Evolutionary conservation across 1,140 invertebrate species (phyloP), one percentile per base, ranked within the genome.

Genomic region (Drosophila trapezifrons): DNA sequence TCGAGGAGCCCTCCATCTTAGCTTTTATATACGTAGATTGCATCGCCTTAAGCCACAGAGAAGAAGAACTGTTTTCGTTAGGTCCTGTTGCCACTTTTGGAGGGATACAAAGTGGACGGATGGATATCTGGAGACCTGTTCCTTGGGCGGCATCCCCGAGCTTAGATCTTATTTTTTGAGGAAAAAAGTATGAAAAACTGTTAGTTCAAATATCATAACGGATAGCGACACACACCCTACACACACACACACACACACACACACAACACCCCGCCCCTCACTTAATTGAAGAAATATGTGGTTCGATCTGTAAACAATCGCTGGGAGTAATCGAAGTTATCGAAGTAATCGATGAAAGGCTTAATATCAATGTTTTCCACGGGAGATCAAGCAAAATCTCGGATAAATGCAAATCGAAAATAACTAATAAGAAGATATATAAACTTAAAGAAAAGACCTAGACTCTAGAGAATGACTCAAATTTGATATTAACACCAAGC

Each of bases 131-230:
- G 25, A 45, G 40, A 47, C 63, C 32, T 37, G 63, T 37, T 27
- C 37, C 10, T 18, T n/a, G 40, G 46, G 5, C 63, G 29, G 9
- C 65, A 38, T 49, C 43, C 66, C 69, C 69, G 80, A 80, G 72
- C 64, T 51, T 80, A 80, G 73, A 45, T 77, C 60, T 76, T 66
- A 56, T 71, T 80, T 69, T 71, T 80, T 69, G 45, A 65, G 65
- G 35, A 63, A 40, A 52, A 57, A 71, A 70, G 32, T 62, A 77
- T 57, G 32, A 73, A 82, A 54, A 83, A 66, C 76, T 83, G 80
- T 84, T 83, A 84, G 76, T 84, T 78, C 80, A 80, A 84, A 80
- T 83, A 75, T 71, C 76, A 73, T 78, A 78, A 72, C 45, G 46
- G 57, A 78, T 78, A 59, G 66, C 69, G 67, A 76, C 58, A 71